These are phyloP conservation scores for Erannis defoliaria DNA, from an alignment of 2,888 invertebrate species.

Conservation along the genomic window DNA sequence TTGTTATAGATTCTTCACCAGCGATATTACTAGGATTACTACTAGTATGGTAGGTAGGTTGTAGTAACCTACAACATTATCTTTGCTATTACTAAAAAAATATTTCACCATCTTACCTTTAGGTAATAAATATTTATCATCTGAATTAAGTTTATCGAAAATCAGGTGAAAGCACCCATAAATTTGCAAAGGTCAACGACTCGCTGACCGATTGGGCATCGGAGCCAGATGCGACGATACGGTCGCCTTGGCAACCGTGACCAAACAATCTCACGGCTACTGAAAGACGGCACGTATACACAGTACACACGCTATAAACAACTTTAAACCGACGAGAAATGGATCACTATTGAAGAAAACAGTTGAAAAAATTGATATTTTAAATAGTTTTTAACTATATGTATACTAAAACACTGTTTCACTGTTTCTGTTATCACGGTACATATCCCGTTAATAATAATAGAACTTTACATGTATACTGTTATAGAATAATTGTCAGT, in stretches of 20 bases:
- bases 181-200: conserved; percentile 69
- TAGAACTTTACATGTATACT: no score
- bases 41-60: no score
- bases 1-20: no score
- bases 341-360: background rate
- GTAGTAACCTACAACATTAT: no score
- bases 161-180: conserved; percentile 45
- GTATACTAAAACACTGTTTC: no score
- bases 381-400: background rate
- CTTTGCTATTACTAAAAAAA: no score
- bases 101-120: no score
- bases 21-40: no score
- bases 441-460: no score
- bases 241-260: conserved; percentile 66
- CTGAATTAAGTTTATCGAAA: background rate
- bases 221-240: conserved; percentile 76
- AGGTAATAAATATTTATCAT: no score
- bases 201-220: conserved; percentile 70
- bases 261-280: conserved; percentile 59
- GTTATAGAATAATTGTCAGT: no score
- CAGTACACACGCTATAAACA: conserved; percentile 20
- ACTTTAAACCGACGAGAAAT: conserved; percentile 7
- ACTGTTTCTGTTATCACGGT: no score
- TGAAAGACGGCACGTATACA: conserved; percentile 5
- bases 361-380: background rate